Percentiles rank a stretch among this genome's conserved stretches.
These are phyloP conservation scores for Gryon sp. DNA, from an alignment of 1,140 invertebrate species.

Conservation along the genomic window DNA sequence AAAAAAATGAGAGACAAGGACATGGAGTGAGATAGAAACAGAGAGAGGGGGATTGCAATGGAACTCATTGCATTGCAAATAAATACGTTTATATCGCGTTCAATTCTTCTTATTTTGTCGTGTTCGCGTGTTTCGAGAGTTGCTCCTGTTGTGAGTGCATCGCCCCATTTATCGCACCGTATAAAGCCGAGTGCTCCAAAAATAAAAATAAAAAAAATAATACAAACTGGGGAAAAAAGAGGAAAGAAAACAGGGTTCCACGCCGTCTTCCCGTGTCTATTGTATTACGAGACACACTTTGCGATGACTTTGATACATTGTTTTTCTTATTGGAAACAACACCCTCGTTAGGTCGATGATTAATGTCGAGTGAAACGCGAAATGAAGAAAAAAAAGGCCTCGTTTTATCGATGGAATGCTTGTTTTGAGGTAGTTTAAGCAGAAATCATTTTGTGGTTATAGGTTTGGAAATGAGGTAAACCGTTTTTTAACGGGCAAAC, in stretches of 20 bases:
- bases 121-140: slow-evolving; percentile 55
- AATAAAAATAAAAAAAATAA: slow-evolving; percentile 20
- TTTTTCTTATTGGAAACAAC: slow-evolving; percentile 52
- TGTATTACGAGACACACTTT: slow-evolving; percentile 38
- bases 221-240: too few relatives aligned
- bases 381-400: slow-evolving; percentile 14
- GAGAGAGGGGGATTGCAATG: too few relatives aligned
- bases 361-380: slow-evolving; percentile 37
- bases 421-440: slow-evolving; percentile 12
- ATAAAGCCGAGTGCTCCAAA: slow-evolving; percentile 19
- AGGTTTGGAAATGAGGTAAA: too few relatives aligned
- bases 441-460: slow-evolving; percentile 22
- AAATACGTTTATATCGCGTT: slow-evolving; percentile 47
- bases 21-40: too few relatives aligned
- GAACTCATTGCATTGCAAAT: slow-evolving; percentile 60
- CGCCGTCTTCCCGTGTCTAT: slow-evolving; percentile 25
- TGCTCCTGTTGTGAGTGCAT: slow-evolving; percentile 45
- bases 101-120: slow-evolving; percentile 59
- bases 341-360: slow-evolving; percentile 47
- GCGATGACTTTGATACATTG: slow-evolving; percentile 56
- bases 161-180: slow-evolving; percentile 49
- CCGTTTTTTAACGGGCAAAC: too few relatives aligned
- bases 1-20: slow-evolving; percentile 2
- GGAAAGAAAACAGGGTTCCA: too few relatives aligned
- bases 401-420: slow-evolving; percentile 5